Percentiles rank a stretch among this genome's conserved stretches.
These are phyloP conservation scores for Hedya salicella DNA, from an alignment of 2,888 invertebrate species.

Conservation along the genomic window DNA sequence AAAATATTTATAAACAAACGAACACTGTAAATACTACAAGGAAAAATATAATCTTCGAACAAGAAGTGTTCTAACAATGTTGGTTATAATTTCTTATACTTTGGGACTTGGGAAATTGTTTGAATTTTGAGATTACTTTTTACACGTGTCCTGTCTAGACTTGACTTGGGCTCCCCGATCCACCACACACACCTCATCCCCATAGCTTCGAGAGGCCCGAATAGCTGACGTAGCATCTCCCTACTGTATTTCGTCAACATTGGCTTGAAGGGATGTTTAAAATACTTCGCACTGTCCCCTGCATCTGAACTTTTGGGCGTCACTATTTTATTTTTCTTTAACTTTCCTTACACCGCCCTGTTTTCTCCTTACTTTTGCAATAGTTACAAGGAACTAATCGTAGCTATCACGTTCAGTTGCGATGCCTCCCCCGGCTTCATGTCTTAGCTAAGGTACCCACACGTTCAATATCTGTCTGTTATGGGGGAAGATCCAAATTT, in stretches of 20 bases:
- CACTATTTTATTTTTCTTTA: constrained; percentile 29
- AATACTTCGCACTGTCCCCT: constrained; percentile 30
- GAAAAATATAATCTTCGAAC: constrained; percentile 46
- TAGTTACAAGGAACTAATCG: constrained; percentile 28
- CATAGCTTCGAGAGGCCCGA: constrained; percentile 45
- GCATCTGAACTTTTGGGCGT: constrained; percentile 32
- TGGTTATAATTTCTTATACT: constrained; percentile 42
- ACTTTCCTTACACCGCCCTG: constrained; percentile 27
- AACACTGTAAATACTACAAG: background rate
- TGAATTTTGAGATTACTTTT: constrained; percentile 39
- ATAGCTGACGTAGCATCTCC: constrained; percentile 21
- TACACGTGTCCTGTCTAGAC: constrained; percentile 52
- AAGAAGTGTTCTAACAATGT: constrained; percentile 44
- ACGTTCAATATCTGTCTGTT: constrained; percentile 12
- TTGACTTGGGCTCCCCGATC: constrained; percentile 52
- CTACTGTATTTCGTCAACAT: constrained; percentile 4
- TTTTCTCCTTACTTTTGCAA: constrained; percentile 38
- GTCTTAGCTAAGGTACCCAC: constrained; percentile 28
- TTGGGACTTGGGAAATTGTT: constrained; percentile 39
- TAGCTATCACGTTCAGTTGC: constrained; percentile 41
- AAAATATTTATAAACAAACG: too few species aligned
- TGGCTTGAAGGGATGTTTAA: constrained; percentile 22
- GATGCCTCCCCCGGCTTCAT: constrained; percentile 33
- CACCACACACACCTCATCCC: constrained; percentile 48
- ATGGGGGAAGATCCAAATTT: constrained; percentile 47